These are phyloP conservation scores for Plumapathes pennacea DNA, from an alignment of 92 coral and sea anemone genomes.

Conservation along the genomic window DNA sequence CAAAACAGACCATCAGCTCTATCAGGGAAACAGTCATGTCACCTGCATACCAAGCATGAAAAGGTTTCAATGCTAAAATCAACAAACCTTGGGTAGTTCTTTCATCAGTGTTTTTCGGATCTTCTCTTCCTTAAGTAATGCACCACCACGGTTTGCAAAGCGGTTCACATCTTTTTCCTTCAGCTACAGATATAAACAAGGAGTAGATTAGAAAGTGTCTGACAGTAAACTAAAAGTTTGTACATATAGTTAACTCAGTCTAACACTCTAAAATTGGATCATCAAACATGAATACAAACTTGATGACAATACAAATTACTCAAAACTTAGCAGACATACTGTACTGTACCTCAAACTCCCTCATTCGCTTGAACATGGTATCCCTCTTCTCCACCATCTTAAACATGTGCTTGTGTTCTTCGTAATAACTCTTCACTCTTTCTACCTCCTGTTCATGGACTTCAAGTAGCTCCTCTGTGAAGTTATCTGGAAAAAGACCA, in stretches of 20 bases:
- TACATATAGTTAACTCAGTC: too few species aligned
- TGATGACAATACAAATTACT: too few species aligned
- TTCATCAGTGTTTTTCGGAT: slow-evolving; percentile 71
- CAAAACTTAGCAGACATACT: too few species aligned
- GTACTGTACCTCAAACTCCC: slow-evolving; percentile 78
- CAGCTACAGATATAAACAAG: too few species aligned
- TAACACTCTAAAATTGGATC: too few species aligned
- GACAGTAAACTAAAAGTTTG: too few species aligned
- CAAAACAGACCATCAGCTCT: too few species aligned
- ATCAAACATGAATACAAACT: too few species aligned
- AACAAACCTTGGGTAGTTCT: slow-evolving; percentile 88
- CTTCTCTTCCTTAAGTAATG: slow-evolving; percentile 86
- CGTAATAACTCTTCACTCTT: slow-evolving; percentile 78
- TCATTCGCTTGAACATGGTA: slow-evolving; percentile 85
- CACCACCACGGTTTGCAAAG: slow-evolving; percentile 95
- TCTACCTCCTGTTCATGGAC: slow-evolving; percentile 94
- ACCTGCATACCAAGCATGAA: background rate
- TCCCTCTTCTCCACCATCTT: slow-evolving; percentile 94
- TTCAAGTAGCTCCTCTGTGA: slow-evolving; percentile 75
- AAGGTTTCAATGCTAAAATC: background rate
- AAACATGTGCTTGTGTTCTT: slow-evolving; percentile 81
- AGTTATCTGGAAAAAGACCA: slow-evolving; percentile 79
- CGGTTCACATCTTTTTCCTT: slow-evolving; percentile 85
- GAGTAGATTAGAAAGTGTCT: background rate
- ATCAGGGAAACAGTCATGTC: background rate